Evolutionary conservation across 2,113 vertebrate species (phyloP), one percentile per base, ranked within the genome.

Genomic region (Clarias magur): DNA sequence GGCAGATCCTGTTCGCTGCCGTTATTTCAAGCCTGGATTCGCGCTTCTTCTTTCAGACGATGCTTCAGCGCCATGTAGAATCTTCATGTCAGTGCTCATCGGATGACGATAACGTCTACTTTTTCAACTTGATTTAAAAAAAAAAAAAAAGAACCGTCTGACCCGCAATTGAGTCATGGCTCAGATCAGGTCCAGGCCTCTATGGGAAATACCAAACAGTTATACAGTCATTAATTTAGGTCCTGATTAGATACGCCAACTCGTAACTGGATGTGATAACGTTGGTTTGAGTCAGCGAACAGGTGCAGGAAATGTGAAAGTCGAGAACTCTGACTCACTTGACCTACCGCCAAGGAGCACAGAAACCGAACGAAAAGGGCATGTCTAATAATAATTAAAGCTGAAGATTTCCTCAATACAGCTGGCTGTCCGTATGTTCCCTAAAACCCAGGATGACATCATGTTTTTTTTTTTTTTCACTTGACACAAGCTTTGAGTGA

Each of bases 281-380:
- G 91, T 94, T 90, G 92, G 88, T 82, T 76, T 92, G 92, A 94
- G 90, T 93, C 92, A 86, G 42, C 17, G 54, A 81, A 63, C 86
- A 87, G 86, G 86, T 87, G 86, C 86, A 87, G 86, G 86, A 87
- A 87, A 72, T 87, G 80, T 82, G 79, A 87, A 82, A 73, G 86
- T 68, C 25, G 42, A 86, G 57, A 75, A 34, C 86, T 54, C 30
- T 87, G 86, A 82, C 80, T 87, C 80, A 82, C 54, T 19, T 72
- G 34, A 34, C n/a, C 38, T 15, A 15, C 34, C 16, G 79, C 79
- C 56, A 81, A 87, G 67, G 53, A 48, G 6, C 63, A 23, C 25
- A 42, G 27, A 48, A 81, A 53, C 62, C 19, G 27, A 60, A 34
- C 38, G 9, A 27, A 72, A 48, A 60, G 67, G 17, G 82, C 62